Base-by-base conservation (phyloP, 2,797 vertebrate genomes). In the Fringilla coelebs region DNA sequence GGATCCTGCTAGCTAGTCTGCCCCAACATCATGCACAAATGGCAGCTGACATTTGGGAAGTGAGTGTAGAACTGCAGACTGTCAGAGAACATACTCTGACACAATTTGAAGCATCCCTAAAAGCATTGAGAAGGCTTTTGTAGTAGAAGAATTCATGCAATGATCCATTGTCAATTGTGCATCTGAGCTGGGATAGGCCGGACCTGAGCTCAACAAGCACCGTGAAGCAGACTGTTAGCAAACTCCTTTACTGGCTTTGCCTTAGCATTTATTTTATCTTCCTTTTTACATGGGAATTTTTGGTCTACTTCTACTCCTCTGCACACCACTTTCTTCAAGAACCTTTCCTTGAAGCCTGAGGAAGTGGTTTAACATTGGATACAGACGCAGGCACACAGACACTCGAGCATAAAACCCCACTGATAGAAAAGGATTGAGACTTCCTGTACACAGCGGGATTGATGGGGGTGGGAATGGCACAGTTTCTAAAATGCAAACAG, bases 341-440 rank as follows among this genome's bases (percentile, higher is more conserved):
- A 61, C 60, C 67, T 89, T 89, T 93, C 25, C 85, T 58, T 71
- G 70, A 87, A 90, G 73, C 58, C 54, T n/a, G 82, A 93, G 92
- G 92, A 95, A 91, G 88, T 92, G 95, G 84, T 94, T 96, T 95
- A 74, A 36, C 41, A 48, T 54, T 82, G 77, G 41, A 54, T 85
- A 25, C 93, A 96, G 93, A 82, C 5, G 0, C 68, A 85, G 4
- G 10, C 82, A 85, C 8, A 12, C 58, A 80, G 61, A 21, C 55
- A 73, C 68, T 85, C n/a, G 24, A 17, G 61, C 3, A 4, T 38
- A 55, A 68, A 77, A 93, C 84, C 78, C 73, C 58, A 51, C 29
- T 43, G 7, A 43, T 55, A 52, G 68, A 75, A 85, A 91, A 78
- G 66, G 54, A 91, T 76, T n/a, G 58, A 58, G 87, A 75, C 91